Evolutionary conservation across 37 sponge, comb jelly and placozoan genomes (phyloP).

Genomic region (Chondrosia reniformis): DNA sequence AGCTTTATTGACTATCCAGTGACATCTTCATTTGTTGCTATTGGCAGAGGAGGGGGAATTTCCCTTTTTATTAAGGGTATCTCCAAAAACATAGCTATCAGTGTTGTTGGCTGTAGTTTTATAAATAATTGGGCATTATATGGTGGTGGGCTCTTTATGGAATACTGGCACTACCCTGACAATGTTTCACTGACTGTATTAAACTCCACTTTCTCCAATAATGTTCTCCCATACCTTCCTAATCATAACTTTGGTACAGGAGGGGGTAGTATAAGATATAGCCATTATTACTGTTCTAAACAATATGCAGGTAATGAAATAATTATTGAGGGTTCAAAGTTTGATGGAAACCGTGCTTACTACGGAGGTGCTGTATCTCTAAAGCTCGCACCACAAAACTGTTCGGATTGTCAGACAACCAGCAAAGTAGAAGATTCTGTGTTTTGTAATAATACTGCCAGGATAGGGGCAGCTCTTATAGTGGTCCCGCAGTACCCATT

Average conservation of each 20-base stretch:
- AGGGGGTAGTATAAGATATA: neutral
- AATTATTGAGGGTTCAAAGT: neutral
- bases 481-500: too few relatives aligned
- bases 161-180: neutral
- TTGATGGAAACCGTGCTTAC: neutral
- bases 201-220: neutral
- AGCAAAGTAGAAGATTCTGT: neutral
- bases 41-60: conserved; percentile 16
- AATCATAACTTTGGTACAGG: conserved; percentile 3
- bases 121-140: neutral
- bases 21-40: neutral
- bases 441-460: neutral
- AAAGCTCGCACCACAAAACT: neutral
- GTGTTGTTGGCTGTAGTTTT: neutral
- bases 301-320: neutral
- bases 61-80: conserved; percentile 5
- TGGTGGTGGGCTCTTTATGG: conserved; percentile 11
- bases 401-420: too few relatives aligned
- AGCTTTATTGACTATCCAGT: conserved; percentile 7
- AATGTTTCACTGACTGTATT: neutral
- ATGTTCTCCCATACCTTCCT: neutral
- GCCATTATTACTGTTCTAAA: neutral
- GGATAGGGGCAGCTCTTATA: conserved; percentile 5
- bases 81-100: neutral
- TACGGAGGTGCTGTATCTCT: conserved; percentile 8